Base-by-base conservation (phyloP, 2,797 vertebrate genomes). In the Trachops cirrhosus region DNA sequence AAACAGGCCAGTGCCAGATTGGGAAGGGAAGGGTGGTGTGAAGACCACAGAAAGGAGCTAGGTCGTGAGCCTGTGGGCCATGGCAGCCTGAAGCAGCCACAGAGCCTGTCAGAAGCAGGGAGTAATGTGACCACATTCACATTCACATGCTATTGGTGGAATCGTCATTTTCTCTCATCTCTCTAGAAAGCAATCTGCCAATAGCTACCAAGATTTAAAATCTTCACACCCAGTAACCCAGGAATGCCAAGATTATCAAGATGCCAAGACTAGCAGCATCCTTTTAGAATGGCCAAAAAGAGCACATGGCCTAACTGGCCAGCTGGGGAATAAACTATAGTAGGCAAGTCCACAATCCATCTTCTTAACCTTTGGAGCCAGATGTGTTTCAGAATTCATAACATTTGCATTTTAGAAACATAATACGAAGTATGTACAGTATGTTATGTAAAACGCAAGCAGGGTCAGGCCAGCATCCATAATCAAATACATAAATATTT, bases 101-200 rank as follows among this genome's bases (percentile, higher is more conserved):
- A 8, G 50, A 78, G 24, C 26, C 71, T 82, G n/a, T 39, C 9
- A 0, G 48, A 50, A 46, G 41, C 71, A 22, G 14, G n/a, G 3
- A 26, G 26, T 26, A 2, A 37, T 0, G 9, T 1, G 1, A 2
- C 39, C 89, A 75, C 90, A 64, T 75, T 41, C 86, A 21, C 11
- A 0, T 9, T 34, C 57, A 32, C 21, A 39, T 0, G 2, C 39
- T 39, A 1, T 2, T 29, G n/a, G 22, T 24, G 15, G 46, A 46
- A 73, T 3, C 6, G 6, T 34, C 78, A 6, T 10, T 50, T 67
- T 50, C 39, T 37, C 71, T 80, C 57, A 5, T 54, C 75, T 79
- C 85, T 85, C 48, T 92, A 37, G 78, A 92, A 95, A 44, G 10
- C 74, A 39, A 22, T 50, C 26, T 74, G 50, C 32, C 64, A 18